Evolutionary conservation across 2,797 vertebrate species (phyloP).

Genomic region (Pempheris klunzingeri): DNA sequence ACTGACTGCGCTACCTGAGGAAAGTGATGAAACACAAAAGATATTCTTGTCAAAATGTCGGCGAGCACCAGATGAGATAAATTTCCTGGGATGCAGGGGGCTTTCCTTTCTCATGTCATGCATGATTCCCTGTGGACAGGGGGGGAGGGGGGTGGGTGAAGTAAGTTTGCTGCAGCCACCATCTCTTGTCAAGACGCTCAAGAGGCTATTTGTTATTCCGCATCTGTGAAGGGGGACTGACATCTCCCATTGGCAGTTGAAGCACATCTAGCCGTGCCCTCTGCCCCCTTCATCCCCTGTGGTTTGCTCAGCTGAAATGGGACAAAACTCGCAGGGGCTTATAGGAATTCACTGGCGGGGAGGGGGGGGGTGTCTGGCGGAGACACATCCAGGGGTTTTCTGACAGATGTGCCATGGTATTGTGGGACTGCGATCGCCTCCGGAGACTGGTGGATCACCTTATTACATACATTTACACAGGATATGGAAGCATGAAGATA

Average conservation of each 20-base stretch:
- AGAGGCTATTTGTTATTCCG: slow-evolving; percentile 77
- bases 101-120: slow-evolving; percentile 40
- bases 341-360: slow-evolving; percentile 58
- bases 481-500: slow-evolving; percentile 47
- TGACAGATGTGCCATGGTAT: slow-evolving; percentile 52
- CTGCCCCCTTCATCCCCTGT: slow-evolving; percentile 70
- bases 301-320: slow-evolving; percentile 76
- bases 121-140: slow-evolving; percentile 57
- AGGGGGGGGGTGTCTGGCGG: slow-evolving; percentile 25
- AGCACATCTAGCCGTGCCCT: slow-evolving; percentile 68
- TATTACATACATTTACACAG: slow-evolving; percentile 61
- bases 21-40: slow-evolving; percentile 63
- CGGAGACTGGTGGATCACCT: slow-evolving; percentile 51
- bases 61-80: slow-evolving; percentile 50
- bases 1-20: slow-evolving; percentile 30
- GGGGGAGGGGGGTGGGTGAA: not conserved
- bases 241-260: slow-evolving; percentile 75
- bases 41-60: slow-evolving; percentile 56
- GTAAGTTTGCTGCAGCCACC: slow-evolving; percentile 52
- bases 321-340: slow-evolving; percentile 60
- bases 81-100: slow-evolving; percentile 45
- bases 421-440: slow-evolving; percentile 23
- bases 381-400: slow-evolving; percentile 43
- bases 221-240: slow-evolving; percentile 66
- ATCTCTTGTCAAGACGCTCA: slow-evolving; percentile 65